Evolutionary conservation across 2,113 vertebrate species (phyloP), one percentile per base, ranked within the genome.

Genomic region (Tapirus terrestris): DNA sequence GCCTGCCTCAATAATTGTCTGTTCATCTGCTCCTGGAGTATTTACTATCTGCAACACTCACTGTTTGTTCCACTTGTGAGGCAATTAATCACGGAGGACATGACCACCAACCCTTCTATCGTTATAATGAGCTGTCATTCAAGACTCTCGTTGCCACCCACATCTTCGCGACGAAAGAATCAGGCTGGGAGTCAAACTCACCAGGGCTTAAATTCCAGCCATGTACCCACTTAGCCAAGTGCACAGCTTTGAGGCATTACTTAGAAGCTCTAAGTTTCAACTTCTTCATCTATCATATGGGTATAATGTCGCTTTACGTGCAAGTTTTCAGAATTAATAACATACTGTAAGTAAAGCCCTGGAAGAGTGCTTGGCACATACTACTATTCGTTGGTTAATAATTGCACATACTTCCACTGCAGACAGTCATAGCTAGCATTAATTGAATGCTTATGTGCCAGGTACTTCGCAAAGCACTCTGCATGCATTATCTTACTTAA

Each of bases 261-360:
- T 91, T 33, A 45, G 61, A 67, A 84, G 76, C 20, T 82, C 56
- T 58, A 27, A 36, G 58, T 56, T 89, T 68, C 20, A 70, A 23
- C 23, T 94, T 93, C 45, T 91, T 43, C 56, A 94, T 36, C 67
- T 95, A 45, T 72, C 70, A 96, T 91, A 83, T 90, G 80, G 67
- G 70, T 53, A 21, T 43, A 75, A 73, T 77, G 63, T 23, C 36
- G n/a, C 29, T 83, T 60, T 33, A 45, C 51, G 65, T 76, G 5
- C 20, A 43, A 53, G 20, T 85, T 81, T 89, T 89, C 84, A 51
- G 45, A 75, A 87, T 82, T 51, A 80, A 85, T 61, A 39, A 77
- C 8, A 23, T 18, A 63, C 56, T 29, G 6, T 4, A 29, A 6
- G 5, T 33, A 51, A 92, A 80, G 18, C 70, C 39, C 43, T 58